Percentiles rank a stretch among this genome's conserved stretches.
Evolutionary conservation across 1,140 invertebrate species (phyloP).

Genomic region (Pantala flavescens): DNA sequence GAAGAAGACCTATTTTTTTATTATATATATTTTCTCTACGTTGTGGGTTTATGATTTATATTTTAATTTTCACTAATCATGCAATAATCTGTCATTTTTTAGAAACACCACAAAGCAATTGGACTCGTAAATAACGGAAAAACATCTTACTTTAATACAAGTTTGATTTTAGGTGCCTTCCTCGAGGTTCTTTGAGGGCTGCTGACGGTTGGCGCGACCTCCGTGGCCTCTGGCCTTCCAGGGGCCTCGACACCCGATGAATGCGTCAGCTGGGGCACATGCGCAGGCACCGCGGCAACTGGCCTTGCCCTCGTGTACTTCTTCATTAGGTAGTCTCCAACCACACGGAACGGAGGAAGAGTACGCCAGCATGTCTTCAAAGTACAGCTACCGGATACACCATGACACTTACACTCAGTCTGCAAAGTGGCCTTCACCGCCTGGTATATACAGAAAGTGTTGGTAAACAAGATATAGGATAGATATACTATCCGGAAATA

Average conservation of each 20-base stretch:
- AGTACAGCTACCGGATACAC: slow-evolving; percentile 89
- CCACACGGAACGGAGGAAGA: slow-evolving; percentile 69
- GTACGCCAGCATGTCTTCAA: slow-evolving; percentile 91
- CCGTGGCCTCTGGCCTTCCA: not conserved
- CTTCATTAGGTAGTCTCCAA: slow-evolving; percentile 71
- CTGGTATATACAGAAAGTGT: slow-evolving; percentile 42
- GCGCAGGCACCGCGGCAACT: slow-evolving; percentile 45
- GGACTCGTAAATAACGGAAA: not conserved
- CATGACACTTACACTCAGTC: slow-evolving; percentile 91
- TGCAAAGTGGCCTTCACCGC: slow-evolving; percentile 69
- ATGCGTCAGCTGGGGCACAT: not conserved
- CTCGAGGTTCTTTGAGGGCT: not conserved
- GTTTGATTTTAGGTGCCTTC: not conserved
- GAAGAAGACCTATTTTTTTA: too few relatives aligned
- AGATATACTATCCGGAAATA: too few relatives aligned
- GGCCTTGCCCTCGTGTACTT: slow-evolving; percentile 73
- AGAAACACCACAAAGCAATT: too few relatives aligned
- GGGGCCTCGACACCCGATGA: slow-evolving; percentile 26
- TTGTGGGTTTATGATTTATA: too few relatives aligned
- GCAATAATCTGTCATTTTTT: too few relatives aligned
- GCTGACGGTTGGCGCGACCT: not conserved
- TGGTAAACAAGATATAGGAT: too few relatives aligned
- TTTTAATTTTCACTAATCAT: too few relatives aligned
- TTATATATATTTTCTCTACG: too few relatives aligned
- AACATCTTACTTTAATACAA: not conserved